Evolutionary conservation across 2,888 invertebrate genomes (phyloP), one percentile per base, ranked within the genome.

Genomic region (Camponotus fellah): DNA sequence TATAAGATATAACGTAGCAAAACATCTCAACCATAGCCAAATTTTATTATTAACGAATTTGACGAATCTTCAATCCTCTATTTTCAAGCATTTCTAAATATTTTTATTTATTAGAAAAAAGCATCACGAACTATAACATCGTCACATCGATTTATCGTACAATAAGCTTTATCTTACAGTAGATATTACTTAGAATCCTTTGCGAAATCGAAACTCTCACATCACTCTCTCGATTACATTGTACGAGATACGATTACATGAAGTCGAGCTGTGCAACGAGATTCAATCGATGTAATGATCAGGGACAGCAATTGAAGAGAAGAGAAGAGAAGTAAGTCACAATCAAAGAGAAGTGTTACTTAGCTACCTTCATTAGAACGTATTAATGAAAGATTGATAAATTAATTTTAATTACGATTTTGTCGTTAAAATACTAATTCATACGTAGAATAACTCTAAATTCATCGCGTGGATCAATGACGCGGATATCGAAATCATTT

Each of bases 261-360:
- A 66, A 58, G 77, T 56, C 34, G 40, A 68, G 58, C 10, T 56
- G n/a, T 53, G 58, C 14, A 68, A 58, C 46, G 71, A 72, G 26
- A 17, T 64, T 46, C 56, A 76, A 76, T 65, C 12, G 43, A 12
- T 12, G 53, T 64, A 77, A 46, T 64, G 64, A 64, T 46, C 53
- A 34, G 10, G 21, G 56, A 69, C 43, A 26, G 83, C 69, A 79
- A 83, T 62, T 83, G 62, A 26, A 64, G 49, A 53, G 53, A 69
- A 77, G 72, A 82, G 58, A 69, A 37, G 53, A 34, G 53, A n/a
- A n/a, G n/a, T n/a, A n/a, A 53, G 71, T 83, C 64, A 49, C 85
- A 85, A 85, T 83, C 81, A 85, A 72, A 68, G 71, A 46, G 58
- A 69, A 14, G 62, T 77, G 64, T 86, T 65, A 72, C 72, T 75